A percentile compares a stretch with the other conserved stretches of the same genome.
Conservation (phyloP, 2,113 vertebrate genomes). For the Gnathonemus longibarbis region DNA sequence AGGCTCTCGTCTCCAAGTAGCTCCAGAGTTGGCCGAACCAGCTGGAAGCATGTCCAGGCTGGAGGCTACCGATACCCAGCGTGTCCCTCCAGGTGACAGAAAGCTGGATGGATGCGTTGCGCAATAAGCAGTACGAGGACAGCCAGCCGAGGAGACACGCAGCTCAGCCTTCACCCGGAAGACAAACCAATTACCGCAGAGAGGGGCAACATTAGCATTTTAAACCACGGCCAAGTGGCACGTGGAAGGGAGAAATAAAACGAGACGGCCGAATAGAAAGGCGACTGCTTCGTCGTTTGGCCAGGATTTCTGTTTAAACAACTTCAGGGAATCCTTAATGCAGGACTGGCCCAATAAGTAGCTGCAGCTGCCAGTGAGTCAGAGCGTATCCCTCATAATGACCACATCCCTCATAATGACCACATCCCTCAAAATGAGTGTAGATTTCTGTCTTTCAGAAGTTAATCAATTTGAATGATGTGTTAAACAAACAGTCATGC, state of each 20-base stretch:
- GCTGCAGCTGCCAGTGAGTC: not conserved
- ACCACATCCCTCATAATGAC: conserved; percentile 8
- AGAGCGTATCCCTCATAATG: not conserved
- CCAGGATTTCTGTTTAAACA: not conserved
- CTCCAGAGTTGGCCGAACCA: not conserved
- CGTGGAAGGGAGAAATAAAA: not conserved
- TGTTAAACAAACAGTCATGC: conserved; percentile 26
- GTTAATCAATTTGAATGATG: conserved; percentile 34
- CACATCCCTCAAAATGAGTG: conserved; percentile 6
- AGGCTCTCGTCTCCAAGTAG: not conserved
- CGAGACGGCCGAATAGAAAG: not conserved
- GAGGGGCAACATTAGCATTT: not conserved
- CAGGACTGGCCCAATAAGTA: not conserved
- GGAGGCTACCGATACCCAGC: not conserved
- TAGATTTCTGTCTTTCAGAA: conserved; percentile 26
- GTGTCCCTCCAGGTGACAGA: not conserved
- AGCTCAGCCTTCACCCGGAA: conserved; percentile 35
- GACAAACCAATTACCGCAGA: conserved; percentile 21
- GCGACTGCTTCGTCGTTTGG: not conserved
- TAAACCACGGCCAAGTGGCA: conserved; percentile 10
- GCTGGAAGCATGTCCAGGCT: not conserved
- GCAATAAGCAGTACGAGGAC: not conserved
- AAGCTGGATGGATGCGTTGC: not conserved
- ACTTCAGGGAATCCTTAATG: not conserved
- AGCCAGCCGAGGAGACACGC: not conserved